Evolutionary conservation across 2,113 vertebrate species (phyloP), one percentile per base, ranked within the genome.

Genomic region (Plecotus auritus): DNA sequence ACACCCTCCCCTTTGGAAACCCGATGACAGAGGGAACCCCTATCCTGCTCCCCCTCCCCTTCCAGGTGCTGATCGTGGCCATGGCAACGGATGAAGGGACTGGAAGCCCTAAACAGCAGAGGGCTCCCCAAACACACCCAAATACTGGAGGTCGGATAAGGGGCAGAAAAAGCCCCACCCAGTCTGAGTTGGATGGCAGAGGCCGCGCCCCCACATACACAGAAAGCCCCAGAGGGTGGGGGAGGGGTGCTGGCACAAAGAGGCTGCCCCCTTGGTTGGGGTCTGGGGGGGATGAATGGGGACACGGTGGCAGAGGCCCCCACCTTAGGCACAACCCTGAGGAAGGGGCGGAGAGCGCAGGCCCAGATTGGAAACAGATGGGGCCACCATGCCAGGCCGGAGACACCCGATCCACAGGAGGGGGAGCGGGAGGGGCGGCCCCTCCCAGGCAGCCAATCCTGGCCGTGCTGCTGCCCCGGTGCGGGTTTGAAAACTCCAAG

Each of bases 401-500:
- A 42, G 92, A 94, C 95, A 90, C 82, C 49, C 69, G 92, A 87
- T 77, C 90, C 47, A 16, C 14, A 67, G 67, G 17, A 12, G 85
- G 23, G 10, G 16, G 54, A 30, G 95, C 92, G 95, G 96, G 97
- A 77, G 90, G 96, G 97, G 93, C 92, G 88, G 78, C 51, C 92
- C 88, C 74, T 86, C 92, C 92, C 87, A 72, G 35, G 93, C 84
- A 42, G 90, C 96, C 97, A 96, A 96, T 96, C 88, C 28, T 0
- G 3, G 59, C 47, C 0, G 49, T 13, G 76, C 74, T 45, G 80
- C 83, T 0, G 67, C 96, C 95, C 95, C 42, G 0, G 78, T 80
- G 61, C 37, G 28, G 85, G 76, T 96, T 98, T 97, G 98, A 98
- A 98, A 99, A 98, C 98, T 97, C 98, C 97, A 97, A 22, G 96